These are phyloP conservation scores for Bubo blakistoni DNA, from an alignment of 2,113 vertebrate species.

Conservation along the genomic window DNA sequence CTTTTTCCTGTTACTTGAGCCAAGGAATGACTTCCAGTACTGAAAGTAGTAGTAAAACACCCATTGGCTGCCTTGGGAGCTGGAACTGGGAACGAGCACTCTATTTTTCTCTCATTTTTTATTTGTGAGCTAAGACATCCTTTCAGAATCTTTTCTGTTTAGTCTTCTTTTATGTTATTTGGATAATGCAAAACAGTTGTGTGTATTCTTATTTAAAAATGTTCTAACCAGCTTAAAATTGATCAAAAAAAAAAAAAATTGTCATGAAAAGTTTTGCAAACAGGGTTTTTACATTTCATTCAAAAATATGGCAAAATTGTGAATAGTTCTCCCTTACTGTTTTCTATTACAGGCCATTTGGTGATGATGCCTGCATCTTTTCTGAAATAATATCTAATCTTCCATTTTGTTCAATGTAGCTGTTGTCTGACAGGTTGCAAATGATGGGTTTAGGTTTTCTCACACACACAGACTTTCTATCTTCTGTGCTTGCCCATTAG, in stretches of 20 bases:
- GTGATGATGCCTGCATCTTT: neutral
- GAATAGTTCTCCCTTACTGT: neutral
- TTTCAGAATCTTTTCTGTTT: slow-evolving; percentile 48
- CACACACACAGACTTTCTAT: neutral
- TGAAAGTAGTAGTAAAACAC: slow-evolving; percentile 35
- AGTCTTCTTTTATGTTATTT: slow-evolving; percentile 23
- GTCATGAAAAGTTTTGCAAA: neutral
- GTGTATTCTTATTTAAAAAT: neutral
- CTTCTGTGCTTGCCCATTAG: neutral
- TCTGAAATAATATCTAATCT: neutral
- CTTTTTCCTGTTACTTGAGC: neutral
- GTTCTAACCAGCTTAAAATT: neutral
- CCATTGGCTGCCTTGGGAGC: slow-evolving; percentile 24
- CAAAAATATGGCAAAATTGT: neutral
- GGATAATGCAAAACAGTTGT: slow-evolving; percentile 24
- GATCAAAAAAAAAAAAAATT: neutral
- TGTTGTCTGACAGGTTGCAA: neutral
- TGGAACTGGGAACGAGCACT: slow-evolving; percentile 1
- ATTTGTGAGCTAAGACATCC: slow-evolving; percentile 18
- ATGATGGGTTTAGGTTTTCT: neutral
- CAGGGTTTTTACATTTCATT: neutral
- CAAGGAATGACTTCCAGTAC: slow-evolving; percentile 11
- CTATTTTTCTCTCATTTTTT: slow-evolving; percentile 21
- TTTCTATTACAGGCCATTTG: neutral
- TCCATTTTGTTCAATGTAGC: neutral